phyloP scores from a whole-genome alignment of 2,797 vertebrate genomes.

The Apogon hyalosoma region DNA sequence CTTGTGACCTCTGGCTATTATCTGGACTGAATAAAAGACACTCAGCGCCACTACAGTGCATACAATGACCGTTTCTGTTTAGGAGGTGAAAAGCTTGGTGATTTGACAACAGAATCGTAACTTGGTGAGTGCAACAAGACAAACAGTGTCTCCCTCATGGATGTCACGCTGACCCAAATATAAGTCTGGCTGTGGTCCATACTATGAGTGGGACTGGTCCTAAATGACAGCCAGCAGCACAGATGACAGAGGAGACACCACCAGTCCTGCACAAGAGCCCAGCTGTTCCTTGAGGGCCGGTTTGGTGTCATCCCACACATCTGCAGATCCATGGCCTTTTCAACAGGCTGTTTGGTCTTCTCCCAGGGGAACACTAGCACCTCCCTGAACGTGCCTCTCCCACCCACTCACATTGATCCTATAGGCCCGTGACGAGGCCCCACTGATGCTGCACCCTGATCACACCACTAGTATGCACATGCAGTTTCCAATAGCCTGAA shows the following conservation, averaged over 20 bases:
- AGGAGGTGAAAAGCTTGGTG: slow-evolving; percentile 34
- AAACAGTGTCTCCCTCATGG: slow-evolving; percentile 38
- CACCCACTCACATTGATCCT: slow-evolving; percentile 42
- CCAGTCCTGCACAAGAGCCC: not conserved
- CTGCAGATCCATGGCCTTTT: slow-evolving; percentile 36
- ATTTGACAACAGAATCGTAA: slow-evolving; percentile 40
- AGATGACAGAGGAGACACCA: not conserved
- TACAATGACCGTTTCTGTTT: slow-evolving; percentile 65
- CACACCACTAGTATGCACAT: not conserved
- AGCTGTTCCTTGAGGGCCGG: slow-evolving; percentile 6
- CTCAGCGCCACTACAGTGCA: slow-evolving; percentile 14
- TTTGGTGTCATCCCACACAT: slow-evolving; percentile 49
- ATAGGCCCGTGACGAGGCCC: slow-evolving; percentile 52
- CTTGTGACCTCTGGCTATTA: slow-evolving; percentile 50
- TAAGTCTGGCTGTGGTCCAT: slow-evolving; percentile 25
- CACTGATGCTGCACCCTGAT: slow-evolving; percentile 37
- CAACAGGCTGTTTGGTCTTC: slow-evolving; percentile 5
- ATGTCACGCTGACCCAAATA: slow-evolving; percentile 49
- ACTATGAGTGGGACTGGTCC: slow-evolving; percentile 10
- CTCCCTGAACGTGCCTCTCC: slow-evolving; percentile 46
- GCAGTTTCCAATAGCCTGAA: not conserved
- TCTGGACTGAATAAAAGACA: slow-evolving; percentile 29
- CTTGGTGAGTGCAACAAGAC: slow-evolving; percentile 44
- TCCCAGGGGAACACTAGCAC: slow-evolving; percentile 45
- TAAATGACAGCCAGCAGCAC: slow-evolving; percentile 6